Percentiles rank a stretch among this genome's conserved stretches.
These are phyloP conservation scores for Siphamia tubifer DNA, from an alignment of 2,113 vertebrate species.

Conservation along the genomic window DNA sequence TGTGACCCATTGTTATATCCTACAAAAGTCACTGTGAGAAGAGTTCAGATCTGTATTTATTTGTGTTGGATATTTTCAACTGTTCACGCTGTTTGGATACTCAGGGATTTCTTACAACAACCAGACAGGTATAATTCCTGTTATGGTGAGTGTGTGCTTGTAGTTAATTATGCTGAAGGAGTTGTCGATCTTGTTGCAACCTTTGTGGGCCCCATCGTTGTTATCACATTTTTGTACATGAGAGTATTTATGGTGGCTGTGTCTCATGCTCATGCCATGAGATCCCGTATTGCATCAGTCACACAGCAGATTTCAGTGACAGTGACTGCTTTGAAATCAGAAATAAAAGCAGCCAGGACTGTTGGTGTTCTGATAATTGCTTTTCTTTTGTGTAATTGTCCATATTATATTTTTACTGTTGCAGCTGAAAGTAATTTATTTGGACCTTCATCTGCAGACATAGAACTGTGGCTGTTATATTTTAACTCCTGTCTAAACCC, in stretches of 20 bases:
- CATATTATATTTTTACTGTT: background rate
- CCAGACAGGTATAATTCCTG: too few relatives aligned
- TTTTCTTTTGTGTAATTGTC: constrained; percentile 6
- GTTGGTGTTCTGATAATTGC: constrained; percentile 14
- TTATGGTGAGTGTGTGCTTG: too few relatives aligned
- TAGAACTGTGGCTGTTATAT: background rate
- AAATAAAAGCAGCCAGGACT: constrained; percentile 32
- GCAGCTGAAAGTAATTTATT: rapidly evolving
- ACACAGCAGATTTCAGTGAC: too few relatives aligned
- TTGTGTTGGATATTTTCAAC: constrained; percentile 3
- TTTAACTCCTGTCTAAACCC: too few relatives aligned
- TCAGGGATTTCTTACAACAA: background rate
- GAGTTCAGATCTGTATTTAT: background rate
- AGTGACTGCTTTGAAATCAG: background rate
- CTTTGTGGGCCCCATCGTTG: background rate
- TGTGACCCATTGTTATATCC: too few relatives aligned
- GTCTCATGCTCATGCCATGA: too few relatives aligned
- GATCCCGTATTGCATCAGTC: too few relatives aligned
- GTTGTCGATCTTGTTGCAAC: background rate
- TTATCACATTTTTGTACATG: constrained; percentile 14
- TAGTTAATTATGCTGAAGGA: background rate
- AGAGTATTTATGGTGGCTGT: too few relatives aligned
- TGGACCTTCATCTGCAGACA: rapidly evolving
- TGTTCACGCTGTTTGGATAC: rapidly evolving
- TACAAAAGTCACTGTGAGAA: too few relatives aligned